A percentile compares a stretch with the other conserved stretches of the same genome.
phyloP scores from a whole-genome alignment of 2,888 invertebrate species.

The Leptura quadrifasciata region DNA sequence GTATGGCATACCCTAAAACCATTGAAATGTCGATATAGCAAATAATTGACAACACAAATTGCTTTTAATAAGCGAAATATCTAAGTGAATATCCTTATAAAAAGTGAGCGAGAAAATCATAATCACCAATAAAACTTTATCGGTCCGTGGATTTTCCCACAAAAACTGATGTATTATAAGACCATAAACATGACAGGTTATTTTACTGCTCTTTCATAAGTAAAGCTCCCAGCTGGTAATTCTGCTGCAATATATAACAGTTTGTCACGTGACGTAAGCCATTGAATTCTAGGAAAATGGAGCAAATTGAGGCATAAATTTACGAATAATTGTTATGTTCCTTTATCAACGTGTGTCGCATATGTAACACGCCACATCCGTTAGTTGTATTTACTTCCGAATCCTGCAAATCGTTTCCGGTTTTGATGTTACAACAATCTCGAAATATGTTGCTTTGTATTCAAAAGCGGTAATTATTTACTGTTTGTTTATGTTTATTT shows the following conservation, averaged over 20 bases:
- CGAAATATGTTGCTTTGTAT: conserved; percentile 3
- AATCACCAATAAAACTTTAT: conserved; percentile 10
- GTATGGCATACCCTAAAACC: neutral
- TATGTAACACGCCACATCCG: conserved; percentile 44
- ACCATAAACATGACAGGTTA: conserved; percentile 23
- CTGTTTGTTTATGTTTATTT: neutral
- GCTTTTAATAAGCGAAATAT: conserved; percentile 6
- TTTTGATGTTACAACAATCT: conserved; percentile 17
- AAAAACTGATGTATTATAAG: conserved; percentile 8
- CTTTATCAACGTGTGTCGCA: conserved; percentile 42
- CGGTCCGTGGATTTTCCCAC: neutral
- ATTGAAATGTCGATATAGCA: neutral
- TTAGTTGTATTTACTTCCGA: conserved; percentile 39
- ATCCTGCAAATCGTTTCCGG: conserved; percentile 43
- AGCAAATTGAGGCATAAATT: conserved; percentile 46
- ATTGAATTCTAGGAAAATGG: conserved; percentile 42
- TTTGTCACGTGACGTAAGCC: conserved; percentile 40
- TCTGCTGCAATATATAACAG: conserved; percentile 24
- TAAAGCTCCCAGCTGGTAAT: conserved; percentile 34
- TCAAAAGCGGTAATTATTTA: neutral
- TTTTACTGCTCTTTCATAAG: conserved; percentile 36
- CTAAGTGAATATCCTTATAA: neutral
- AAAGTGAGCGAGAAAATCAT: neutral
- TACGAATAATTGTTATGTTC: conserved; percentile 44
- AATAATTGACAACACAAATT: neutral